Base-by-base conservation (phyloP, 2,888 invertebrate genomes). In the Eupithecia exiguata region DNA sequence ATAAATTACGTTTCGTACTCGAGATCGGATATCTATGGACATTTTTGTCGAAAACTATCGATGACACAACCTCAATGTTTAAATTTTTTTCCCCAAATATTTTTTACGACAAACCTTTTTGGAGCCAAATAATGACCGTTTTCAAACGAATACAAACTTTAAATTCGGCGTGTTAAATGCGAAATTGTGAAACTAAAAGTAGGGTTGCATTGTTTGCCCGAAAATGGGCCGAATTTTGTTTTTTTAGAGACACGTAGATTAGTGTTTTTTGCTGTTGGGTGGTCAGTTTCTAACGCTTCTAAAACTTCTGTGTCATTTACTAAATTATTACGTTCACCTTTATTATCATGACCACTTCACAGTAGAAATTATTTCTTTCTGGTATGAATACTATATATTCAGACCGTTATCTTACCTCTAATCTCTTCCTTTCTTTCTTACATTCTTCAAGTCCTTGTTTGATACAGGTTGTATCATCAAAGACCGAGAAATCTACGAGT, bases 31-130 rank as follows among this genome's bases (percentile, higher is more conserved):
- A 80, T 80, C 80, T 74, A 53, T 49, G 71, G 72, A 72, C 77
- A 77, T 78, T 79, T 79, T 78, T 79, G 81, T 79, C 76, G 78
- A 79, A 80, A 81, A 79, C 77, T 78, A 76, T 77, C 76, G 70
- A 76, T 74, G 78, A 79, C 79, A 79, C 68, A 74, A 74, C 71
- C 70, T 73, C 70, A 65, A 71, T 68, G 75, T 75, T 72, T 75
- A 70, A 72, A 75, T 75, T 75, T 75, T 75, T 75, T 75, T 69
- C 68, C 46, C 62, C 40, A 71, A 35, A 46, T 46, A 61, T 61
- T 71, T 74, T 74, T 74, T 75, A 25, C 43, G 40, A 53, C 40
- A 62, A 25, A 68, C 69, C 62, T 69, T 75, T 58, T 72, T 71
- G 68, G 65, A 53, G 70, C 71, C 65, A 76, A 35, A 68, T 67